Evolutionary conservation across 2,888 invertebrate species (phyloP).

Genomic region (Drosophila fulvimacula): DNA sequence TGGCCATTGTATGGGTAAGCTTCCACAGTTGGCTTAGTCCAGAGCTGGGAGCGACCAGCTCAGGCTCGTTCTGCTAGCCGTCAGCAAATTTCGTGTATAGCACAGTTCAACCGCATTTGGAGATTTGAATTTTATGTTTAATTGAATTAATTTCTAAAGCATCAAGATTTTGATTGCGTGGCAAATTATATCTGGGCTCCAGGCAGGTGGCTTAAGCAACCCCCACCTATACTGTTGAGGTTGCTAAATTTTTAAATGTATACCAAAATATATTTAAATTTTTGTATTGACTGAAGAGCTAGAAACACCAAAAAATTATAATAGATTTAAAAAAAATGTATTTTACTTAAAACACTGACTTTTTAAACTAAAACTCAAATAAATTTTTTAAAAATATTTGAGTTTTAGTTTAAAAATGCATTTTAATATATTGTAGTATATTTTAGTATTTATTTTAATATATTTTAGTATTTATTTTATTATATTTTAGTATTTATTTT

Average conservation of each 20-base stretch:
- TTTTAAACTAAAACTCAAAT: no score
- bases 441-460: no score
- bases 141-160: conserved; percentile 65
- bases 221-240: neutral
- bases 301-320: no score
- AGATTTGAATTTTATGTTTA: conserved; percentile 55
- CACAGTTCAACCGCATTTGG: conserved; percentile 48
- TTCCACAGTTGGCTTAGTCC: neutral
- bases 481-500: no score
- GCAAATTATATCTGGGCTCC: neutral
- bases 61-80: conserved; percentile 49
- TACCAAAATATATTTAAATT: no score
- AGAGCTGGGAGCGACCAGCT: conserved; percentile 20
- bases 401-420: no score
- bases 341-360: no score
- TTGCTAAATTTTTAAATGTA: neutral
- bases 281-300: no score
- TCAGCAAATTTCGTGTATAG: conserved; percentile 63
- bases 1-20: conserved; percentile 51
- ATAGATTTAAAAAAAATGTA: no score
- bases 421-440: no score
- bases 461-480: no score
- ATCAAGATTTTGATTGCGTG: neutral
- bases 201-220: neutral
- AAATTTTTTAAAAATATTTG: no score